These are phyloP conservation scores for Zonitis immaculata DNA, from an alignment of 2,888 invertebrate species.

Conservation along the genomic window DNA sequence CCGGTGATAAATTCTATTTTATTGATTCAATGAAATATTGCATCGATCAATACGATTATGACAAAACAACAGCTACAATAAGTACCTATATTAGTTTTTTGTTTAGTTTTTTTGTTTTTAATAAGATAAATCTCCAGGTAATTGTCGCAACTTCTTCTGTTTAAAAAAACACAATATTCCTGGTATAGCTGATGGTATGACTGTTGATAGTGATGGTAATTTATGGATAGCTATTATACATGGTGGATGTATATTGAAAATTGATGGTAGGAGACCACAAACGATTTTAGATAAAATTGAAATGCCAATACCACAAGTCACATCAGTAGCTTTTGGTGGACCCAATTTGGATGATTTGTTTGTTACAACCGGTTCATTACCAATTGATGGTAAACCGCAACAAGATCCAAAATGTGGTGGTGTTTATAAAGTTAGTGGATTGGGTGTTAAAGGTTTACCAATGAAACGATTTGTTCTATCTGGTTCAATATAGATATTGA, in stretches of 20 bases:
- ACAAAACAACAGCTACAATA: conserved; percentile 51
- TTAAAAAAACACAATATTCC: conserved; percentile 41
- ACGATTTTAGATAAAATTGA: conserved; percentile 55
- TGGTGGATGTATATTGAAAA: conserved; percentile 54
- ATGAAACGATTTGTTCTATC: conserved; percentile 33
- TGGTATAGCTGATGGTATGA: conserved; percentile 66
- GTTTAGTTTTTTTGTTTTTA: too few species aligned
- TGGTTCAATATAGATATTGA: too few species aligned
- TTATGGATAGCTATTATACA: conserved; percentile 71
- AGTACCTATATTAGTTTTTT: too few species aligned
- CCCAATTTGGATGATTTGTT: conserved; percentile 58
- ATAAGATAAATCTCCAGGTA: conserved; percentile 45
- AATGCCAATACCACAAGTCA: conserved; percentile 54
- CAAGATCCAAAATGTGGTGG: conserved; percentile 22
- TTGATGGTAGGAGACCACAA: conserved; percentile 51
- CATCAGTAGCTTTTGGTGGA: conserved; percentile 69
- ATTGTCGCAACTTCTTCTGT: conserved; percentile 54
- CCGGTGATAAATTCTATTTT: conserved; percentile 65
- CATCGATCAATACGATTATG: conserved; percentile 64
- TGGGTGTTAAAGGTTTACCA: conserved; percentile 52
- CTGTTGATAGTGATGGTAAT: conserved; percentile 68
- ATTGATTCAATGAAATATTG: conserved; percentile 63
- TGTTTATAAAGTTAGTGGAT: conserved; percentile 54
- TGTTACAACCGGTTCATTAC: conserved; percentile 58
- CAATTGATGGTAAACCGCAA: conserved; percentile 48